Evolutionary conservation across 1,140 invertebrate genomes (phyloP).

Genomic region (Cryptotermes secundus): DNA sequence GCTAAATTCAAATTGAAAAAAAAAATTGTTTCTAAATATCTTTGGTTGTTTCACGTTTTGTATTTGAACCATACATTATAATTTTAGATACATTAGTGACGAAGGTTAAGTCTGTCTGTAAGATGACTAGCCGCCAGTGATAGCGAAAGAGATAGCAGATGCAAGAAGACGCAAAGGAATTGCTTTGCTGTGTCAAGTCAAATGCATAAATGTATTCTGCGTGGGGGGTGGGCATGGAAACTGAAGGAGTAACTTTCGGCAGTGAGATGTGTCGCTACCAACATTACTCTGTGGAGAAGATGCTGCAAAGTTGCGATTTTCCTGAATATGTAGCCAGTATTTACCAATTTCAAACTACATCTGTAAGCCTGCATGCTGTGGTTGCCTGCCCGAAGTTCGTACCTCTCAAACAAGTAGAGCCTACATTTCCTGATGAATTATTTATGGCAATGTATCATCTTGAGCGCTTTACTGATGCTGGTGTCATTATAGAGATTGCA

Average conservation of each 20-base stretch:
- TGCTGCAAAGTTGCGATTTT: neutral
- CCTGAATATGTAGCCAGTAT: neutral
- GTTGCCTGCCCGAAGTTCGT: neutral
- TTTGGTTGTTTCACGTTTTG: no score
- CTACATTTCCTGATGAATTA: neutral
- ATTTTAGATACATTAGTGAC: no score
- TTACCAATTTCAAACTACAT: neutral
- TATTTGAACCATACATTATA: no score
- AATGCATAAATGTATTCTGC: slow-evolving; percentile 1
- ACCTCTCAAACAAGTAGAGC: neutral
- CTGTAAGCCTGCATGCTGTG: neutral
- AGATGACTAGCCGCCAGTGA: neutral
- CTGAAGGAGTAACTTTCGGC: neutral
- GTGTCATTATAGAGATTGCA: no score
- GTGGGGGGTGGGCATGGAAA: no score
- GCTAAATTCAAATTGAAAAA: no score
- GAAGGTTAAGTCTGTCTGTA: neutral
- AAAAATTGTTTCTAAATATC: no score
- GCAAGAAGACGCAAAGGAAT: neutral
- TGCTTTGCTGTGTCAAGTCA: slow-evolving; percentile 18
- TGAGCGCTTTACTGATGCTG: no score
- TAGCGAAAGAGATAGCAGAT: neutral
- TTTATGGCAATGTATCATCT: neutral
- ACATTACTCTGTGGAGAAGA: neutral
- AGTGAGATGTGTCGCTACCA: neutral